Base-by-base conservation (phyloP, 64 coral and sea anemone genomes). In the Dendrophyllia cribrosa region DNA sequence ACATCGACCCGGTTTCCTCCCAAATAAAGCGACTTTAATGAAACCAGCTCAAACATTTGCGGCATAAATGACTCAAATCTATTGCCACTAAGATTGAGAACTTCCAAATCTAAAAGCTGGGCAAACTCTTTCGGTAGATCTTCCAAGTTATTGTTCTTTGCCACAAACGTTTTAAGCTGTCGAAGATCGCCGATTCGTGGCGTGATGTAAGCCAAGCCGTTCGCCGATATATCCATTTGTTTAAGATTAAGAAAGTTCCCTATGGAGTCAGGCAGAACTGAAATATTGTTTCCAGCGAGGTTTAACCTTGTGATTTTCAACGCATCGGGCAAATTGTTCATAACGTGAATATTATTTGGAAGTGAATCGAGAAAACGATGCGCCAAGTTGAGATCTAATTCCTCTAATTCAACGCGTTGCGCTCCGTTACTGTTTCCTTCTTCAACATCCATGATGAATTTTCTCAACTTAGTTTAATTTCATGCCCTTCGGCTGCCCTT, bases 71-170 rank as follows among this genome's bases (percentile, higher is more conserved):
- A 90, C 26, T 93, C 81, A 48, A 98, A 90, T 24, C 82, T 47
- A 70, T 98, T 98, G 10, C 93, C 96, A 93, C 96, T 93, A 12
- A 98, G 86, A 82, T 98, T 98, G 48, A 98, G 65, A 59, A 87
- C 66, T 70, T 98, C 96, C 46, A 98, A 34, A 69, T 79, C 76
- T 59, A 74, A 76, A 25, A 95, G 80, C 7, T 26, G 58, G 14
- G 86, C 90, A 61, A 98, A 93, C 15, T 77, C 90, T 76, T 98
- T 90, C 45, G 96, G 96, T 21, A 98, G 71, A 46, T 95, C 90
- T 55, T 90, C 83, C 13, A 98, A 68, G 64, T 95, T 95, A 71
- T 95, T 95, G 55, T 95, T 95, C 76, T 82, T 95, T 6, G 75
- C 90, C 34, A 98, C 47, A 46, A 98, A 85, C 53, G 78, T 63